A percentile compares a stretch with the other conserved stretches of the same genome.
Conservation (phyloP, 2,888 invertebrate genomes). For the Cryptosula pallasiana region DNA sequence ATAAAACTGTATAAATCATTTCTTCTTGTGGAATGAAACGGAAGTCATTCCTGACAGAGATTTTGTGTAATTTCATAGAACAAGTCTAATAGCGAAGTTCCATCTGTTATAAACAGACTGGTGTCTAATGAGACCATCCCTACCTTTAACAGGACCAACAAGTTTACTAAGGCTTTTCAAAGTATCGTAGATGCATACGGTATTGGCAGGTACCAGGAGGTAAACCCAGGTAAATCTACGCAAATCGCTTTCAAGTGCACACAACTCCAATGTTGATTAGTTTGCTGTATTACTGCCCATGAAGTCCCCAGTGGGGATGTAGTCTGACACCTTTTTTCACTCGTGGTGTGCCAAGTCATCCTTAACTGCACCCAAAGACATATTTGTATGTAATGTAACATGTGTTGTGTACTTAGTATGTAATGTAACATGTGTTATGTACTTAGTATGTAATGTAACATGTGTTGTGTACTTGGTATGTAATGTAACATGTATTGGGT, state of each 20-base stretch:
- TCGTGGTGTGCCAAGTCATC: no score
- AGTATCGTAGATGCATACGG: slow-evolving; percentile 93
- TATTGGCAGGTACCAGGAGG: slow-evolving; percentile 88
- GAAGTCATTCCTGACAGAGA: no score
- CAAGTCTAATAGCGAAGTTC: slow-evolving; percentile 85
- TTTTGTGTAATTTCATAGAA: no score
- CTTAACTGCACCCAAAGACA: background rate
- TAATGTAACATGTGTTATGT: background rate
- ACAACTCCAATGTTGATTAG: no score
- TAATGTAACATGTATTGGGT: background rate
- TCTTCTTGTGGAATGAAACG: no score
- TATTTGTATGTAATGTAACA: background rate
- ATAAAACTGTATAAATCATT: no score
- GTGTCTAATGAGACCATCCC: slow-evolving; percentile 78
- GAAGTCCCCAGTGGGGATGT: no score
- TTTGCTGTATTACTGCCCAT: no score
- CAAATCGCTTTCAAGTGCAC: no score
- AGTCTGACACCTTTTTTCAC: no score
- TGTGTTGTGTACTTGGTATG: no score
- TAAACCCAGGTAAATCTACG: slow-evolving; percentile 82
- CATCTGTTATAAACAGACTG: slow-evolving; percentile 92
- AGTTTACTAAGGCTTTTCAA: slow-evolving; percentile 93
- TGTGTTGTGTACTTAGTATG: background rate
- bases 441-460: background rate
- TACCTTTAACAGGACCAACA: slow-evolving; percentile 91